A percentile compares a stretch with the other conserved stretches of the same genome.
phyloP scores from a whole-genome alignment of 1,140 invertebrate genomes.

The Euglossa dilemma region DNA sequence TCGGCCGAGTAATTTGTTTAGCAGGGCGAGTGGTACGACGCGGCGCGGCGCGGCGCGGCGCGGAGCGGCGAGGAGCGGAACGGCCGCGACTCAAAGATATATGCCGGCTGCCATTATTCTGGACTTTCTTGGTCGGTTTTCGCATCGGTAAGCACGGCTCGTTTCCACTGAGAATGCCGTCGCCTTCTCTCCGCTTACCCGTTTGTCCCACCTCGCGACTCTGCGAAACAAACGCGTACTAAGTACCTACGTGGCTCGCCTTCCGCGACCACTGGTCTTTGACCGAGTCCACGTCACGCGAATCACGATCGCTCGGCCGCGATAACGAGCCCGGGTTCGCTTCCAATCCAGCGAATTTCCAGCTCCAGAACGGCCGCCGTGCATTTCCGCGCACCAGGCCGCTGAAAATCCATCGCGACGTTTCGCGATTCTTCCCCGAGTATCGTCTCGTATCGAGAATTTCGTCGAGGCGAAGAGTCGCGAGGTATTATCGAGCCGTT shows the following conservation, averaged over 20 bases:
- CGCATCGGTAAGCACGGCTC: not conserved
- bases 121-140: not conserved
- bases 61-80: not conserved
- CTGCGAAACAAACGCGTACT: not conserved
- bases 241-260: no score
- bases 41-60: not conserved
- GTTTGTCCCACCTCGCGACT: no score
- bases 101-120: not conserved
- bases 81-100: not conserved
- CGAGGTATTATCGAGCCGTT: not conserved
- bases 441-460: no score
- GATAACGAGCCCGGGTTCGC: no score
- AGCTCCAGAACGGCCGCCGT: no score
- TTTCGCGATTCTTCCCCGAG: not conserved
- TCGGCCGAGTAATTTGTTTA: conserved; percentile 28
- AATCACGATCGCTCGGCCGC: no score
- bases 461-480: not conserved
- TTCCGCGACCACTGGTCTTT: no score
- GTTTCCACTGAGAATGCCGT: not conserved
- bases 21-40: not conserved
- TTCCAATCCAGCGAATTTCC: no score
- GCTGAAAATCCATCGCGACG: no score
- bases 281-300: no score
- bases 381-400: no score
- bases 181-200: not conserved